These are phyloP conservation scores for Rhingia campestris DNA, from an alignment of 2,888 invertebrate species.

Conservation along the genomic window DNA sequence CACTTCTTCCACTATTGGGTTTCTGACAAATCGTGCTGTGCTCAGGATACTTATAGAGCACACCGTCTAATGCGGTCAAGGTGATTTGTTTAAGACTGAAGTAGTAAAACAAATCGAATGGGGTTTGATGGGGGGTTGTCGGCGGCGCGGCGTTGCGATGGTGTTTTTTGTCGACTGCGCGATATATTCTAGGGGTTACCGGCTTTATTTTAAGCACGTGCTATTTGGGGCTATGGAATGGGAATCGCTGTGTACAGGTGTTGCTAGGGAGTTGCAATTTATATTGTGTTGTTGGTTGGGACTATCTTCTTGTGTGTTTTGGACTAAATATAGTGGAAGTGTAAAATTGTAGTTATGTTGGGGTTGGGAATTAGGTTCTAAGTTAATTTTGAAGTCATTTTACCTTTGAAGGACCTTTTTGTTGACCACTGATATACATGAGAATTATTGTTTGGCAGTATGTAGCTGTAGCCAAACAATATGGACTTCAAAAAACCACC, in stretches of 20 bases:
- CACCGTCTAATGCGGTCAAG: constrained; percentile 54
- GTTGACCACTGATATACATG: too few species aligned
- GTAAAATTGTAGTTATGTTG: neutral
- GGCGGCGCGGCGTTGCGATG: constrained; percentile 14
- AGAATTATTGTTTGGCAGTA: too few species aligned
- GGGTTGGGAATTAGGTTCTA: too few species aligned
- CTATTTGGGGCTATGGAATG: neutral
- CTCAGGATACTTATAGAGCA: constrained; percentile 18
- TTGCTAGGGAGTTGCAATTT: constrained; percentile 51
- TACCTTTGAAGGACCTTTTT: too few species aligned
- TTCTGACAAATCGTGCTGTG: neutral
- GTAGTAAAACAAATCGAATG: constrained; percentile 8
- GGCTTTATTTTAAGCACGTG: constrained; percentile 38
- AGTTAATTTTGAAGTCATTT: too few species aligned
- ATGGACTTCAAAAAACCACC: too few species aligned
- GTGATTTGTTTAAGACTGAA: constrained; percentile 49
- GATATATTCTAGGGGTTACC: constrained; percentile 30
- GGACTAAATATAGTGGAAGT: neutral
- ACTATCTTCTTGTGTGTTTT: neutral
- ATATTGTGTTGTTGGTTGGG: neutral
- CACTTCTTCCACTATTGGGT: neutral
- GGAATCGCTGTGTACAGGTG: constrained; percentile 26
- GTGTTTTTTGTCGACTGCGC: constrained; percentile 19
- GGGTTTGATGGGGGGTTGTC: constrained; percentile 18
- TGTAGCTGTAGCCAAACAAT: too few species aligned